A percentile compares a stretch with the other conserved stretches of the same genome.
These are phyloP conservation scores for Columbina picui DNA, from an alignment of 2,113 vertebrate species.

Conservation along the genomic window DNA sequence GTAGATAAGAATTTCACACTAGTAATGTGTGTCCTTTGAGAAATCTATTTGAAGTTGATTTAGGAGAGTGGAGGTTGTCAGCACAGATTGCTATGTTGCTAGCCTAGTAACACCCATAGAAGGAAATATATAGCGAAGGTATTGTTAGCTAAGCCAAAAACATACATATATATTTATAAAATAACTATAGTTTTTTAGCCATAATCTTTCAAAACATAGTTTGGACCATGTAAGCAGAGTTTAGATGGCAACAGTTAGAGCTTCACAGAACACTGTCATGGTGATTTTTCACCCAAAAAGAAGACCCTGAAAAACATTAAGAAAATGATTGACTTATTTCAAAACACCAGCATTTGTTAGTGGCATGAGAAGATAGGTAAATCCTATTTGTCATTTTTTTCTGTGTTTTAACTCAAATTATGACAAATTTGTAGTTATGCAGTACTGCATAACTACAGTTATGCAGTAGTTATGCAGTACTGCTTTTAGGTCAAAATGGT, in stretches of 20 bases:
- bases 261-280: background rate
- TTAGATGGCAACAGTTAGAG: background rate
- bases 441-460: too few relatives aligned
- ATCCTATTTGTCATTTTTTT: background rate
- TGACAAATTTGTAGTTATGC: background rate
- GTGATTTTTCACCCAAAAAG: background rate
- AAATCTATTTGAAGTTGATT: background rate
- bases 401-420: background rate
- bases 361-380: background rate
- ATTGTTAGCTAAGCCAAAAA: background rate
- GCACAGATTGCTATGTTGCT: background rate
- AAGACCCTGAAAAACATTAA: background rate
- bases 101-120: background rate
- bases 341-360: background rate
- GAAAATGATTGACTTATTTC: background rate
- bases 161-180: background rate
- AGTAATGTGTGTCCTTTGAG: background rate
- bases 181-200: background rate
- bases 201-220: background rate
- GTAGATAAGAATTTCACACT: background rate
- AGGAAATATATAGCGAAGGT: background rate
- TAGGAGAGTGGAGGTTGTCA: background rate
- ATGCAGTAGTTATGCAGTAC: background rate
- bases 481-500: background rate
- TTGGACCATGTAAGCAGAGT: background rate